phyloP scores from a whole-genome alignment of 1,140 invertebrate genomes.

The Drosophila bocki region DNA sequence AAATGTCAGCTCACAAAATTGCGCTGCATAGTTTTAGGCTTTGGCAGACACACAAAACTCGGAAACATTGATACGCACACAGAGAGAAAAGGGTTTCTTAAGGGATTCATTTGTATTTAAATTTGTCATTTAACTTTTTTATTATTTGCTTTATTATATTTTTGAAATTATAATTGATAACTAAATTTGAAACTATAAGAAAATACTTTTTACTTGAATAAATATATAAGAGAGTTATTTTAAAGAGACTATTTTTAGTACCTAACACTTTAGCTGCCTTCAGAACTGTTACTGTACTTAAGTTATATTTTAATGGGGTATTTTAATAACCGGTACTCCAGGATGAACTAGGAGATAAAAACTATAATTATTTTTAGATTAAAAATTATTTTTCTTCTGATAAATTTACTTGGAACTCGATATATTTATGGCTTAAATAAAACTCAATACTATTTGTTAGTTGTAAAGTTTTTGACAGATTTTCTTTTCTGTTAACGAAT shows the following conservation, averaged over 20 bases:
- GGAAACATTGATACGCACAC: slow-evolving; percentile 39
- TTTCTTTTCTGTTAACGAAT: background rate
- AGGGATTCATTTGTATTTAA: background rate
- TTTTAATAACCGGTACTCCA: background rate
- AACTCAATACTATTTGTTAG: no score
- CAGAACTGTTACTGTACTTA: no score
- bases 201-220: background rate
- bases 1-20: slow-evolving; percentile 78
- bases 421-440: no score
- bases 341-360: no score
- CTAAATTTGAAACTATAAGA: no score
- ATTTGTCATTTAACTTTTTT: background rate
- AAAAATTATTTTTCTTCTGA: background rate
- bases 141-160: no score
- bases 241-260: background rate
- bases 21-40: slow-evolving; percentile 79
- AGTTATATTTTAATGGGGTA: background rate
- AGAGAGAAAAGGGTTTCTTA: background rate
- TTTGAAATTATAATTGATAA: background rate
- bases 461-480: background rate
- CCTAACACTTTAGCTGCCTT: background rate
- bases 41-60: slow-evolving; percentile 39
- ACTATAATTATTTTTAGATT: background rate
- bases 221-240: background rate
- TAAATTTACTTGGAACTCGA: no score